Evolutionary conservation across 2,797 vertebrate genomes (phyloP), one percentile per base, ranked within the genome.

Genomic region (Glossophaga mutica): DNA sequence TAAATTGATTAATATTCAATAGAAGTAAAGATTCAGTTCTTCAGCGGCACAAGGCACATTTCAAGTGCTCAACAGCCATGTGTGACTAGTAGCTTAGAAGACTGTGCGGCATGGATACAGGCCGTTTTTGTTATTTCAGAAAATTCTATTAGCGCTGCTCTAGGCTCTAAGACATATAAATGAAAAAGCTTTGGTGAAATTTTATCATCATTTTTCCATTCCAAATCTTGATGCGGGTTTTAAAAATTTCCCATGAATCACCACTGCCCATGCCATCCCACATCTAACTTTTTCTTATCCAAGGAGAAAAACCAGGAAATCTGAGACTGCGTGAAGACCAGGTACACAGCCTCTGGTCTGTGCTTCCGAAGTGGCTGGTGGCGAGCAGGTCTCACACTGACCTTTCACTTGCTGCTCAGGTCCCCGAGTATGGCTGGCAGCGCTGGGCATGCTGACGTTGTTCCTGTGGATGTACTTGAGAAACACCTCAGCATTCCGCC

Each of bases 401-500:
- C 99, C 99, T 99, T 99, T 99, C 42, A 99, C 99, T 97, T 99
- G 99, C 59, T 99, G 99, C 95, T 99, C 99, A 0, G 99, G 99
- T 3, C 99, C 99, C 55, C 99, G 98, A 22, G 99, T 98, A 95
- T 99, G 99, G 96, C 99, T 98, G 44, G 99, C 98, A 3, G 99
- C 99, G 32, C 99, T 99, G 0, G 99, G 99, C 97, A 99, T 99
- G 98, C 99, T 99, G 98, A 99, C 99, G 0, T 99, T 99, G 98
- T 99, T 99, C 96, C 99, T 99, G 98, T 99, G 99, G 98, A 99
- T 99, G 98, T 99, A 99, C 98, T 99, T 99, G 93, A 99, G 99
- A 94, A 99, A 99, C 32, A 99, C 99, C 98, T 99, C 99, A 0
- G 99, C 99, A 0, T 99, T 99, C 97, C 99, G 99, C 76, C 99